phyloP scores from a whole-genome alignment of 1,140 invertebrate genomes.

The Pogonognathellus flavescens region DNA sequence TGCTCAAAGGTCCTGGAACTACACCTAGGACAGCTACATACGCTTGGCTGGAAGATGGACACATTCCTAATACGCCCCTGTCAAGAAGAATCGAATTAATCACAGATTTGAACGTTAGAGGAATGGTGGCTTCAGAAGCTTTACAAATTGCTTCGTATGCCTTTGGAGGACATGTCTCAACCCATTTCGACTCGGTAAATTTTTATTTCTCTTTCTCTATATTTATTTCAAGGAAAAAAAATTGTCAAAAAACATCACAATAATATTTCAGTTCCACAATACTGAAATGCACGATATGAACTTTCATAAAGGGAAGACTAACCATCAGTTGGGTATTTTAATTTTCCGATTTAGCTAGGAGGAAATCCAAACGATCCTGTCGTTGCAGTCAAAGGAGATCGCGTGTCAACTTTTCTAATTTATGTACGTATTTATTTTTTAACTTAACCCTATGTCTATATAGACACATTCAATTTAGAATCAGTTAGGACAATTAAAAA shows the following conservation, averaged over 20 bases:
- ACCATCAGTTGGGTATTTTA: no score
- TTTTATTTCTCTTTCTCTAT: no score
- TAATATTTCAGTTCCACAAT: no score
- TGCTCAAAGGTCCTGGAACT: conserved; percentile 7
- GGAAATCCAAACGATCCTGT: conserved; percentile 58
- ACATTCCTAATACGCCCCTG: conserved; percentile 60
- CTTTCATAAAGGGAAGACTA: no score
- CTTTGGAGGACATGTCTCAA: conserved; percentile 61
- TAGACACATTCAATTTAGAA: no score
- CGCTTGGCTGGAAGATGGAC: conserved; percentile 63
- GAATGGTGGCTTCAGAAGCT: conserved; percentile 61
- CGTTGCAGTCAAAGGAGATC: conserved; percentile 58
- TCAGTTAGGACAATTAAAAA: no score
- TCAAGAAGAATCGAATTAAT: conserved; percentile 59
- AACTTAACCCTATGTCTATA: no score
- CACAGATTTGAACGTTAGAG: conserved; percentile 55
- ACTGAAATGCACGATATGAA: no score
- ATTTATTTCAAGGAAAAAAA: no score
- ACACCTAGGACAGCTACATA: conserved; percentile 65
- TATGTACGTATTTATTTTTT: conserved; percentile 57
- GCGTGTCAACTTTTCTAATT: conserved; percentile 60
- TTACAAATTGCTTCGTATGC: conserved; percentile 60
- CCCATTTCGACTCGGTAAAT: conserved; percentile 59
- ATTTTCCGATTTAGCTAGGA: conserved; percentile 45
- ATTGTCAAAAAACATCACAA: no score